Conservation (phyloP, 2,113 vertebrate genomes). For the Bos taurus region ARS-UCD2.0 NC_037347.1:58286501-58287000, state of each 20-base stretch:
- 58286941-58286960: not conserved
- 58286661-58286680: not conserved
- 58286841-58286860: not conserved
- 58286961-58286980: not conserved
- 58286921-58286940: not conserved
- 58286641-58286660: not conserved
- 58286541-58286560: not conserved
- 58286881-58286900: not conserved
- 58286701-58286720: not conserved
- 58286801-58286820: not conserved
- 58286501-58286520: accelerated
- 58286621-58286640: not conserved
- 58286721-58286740: accelerated
- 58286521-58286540: not conserved
- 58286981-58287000: not conserved
- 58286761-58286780: not conserved
- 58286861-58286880: not conserved
- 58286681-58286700: not conserved
- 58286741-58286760: not conserved
- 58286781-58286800: not conserved
- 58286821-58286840: not conserved
- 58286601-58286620: not conserved
- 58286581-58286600: not conserved
- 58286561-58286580: not conserved
- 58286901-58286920: not conserved